Evolutionary conservation across 2,113 vertebrate species (phyloP).

Genomic region (Oriolus oriolus): DNA sequence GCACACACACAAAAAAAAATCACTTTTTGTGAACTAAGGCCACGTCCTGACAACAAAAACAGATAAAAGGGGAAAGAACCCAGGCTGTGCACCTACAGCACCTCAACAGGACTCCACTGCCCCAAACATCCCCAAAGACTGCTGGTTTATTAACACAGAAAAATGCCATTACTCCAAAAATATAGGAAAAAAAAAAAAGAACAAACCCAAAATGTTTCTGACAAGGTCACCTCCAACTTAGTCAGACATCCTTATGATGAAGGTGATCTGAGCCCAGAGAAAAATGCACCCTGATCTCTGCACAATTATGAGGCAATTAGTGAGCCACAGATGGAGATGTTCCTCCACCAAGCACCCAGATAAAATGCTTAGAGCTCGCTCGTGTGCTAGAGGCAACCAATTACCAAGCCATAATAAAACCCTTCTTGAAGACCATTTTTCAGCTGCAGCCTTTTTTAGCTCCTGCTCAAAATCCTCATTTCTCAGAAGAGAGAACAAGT

Average conservation of each 20-base stretch:
- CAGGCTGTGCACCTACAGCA: neutral
- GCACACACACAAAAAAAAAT: neutral
- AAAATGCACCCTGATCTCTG: neutral
- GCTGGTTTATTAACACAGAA: neutral
- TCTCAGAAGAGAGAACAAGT: neutral
- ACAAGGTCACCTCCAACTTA: neutral
- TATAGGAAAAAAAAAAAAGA: accelerated
- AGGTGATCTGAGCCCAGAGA: neutral
- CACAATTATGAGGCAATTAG: slow-evolving; percentile 3
- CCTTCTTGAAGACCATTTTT: neutral
- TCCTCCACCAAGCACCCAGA: neutral
- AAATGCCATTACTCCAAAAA: neutral
- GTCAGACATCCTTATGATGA: neutral
- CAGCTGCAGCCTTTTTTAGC: neutral
- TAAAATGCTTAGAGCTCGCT: neutral
- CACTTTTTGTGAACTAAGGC: neutral
- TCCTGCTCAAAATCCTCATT: neutral
- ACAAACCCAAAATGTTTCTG: neutral
- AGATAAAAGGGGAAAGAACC: neutral
- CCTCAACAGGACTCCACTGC: neutral
- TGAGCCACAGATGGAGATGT: neutral
- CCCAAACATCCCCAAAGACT: neutral
- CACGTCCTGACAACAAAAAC: neutral
- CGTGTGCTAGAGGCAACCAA: neutral
- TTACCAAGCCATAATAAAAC: neutral